Percentiles rank a stretch among this genome's conserved stretches.
These are phyloP conservation scores for Desmophyllum pertusum DNA, from an alignment of 92 coral and sea anemone genomes.

Conservation along the genomic window DNA sequence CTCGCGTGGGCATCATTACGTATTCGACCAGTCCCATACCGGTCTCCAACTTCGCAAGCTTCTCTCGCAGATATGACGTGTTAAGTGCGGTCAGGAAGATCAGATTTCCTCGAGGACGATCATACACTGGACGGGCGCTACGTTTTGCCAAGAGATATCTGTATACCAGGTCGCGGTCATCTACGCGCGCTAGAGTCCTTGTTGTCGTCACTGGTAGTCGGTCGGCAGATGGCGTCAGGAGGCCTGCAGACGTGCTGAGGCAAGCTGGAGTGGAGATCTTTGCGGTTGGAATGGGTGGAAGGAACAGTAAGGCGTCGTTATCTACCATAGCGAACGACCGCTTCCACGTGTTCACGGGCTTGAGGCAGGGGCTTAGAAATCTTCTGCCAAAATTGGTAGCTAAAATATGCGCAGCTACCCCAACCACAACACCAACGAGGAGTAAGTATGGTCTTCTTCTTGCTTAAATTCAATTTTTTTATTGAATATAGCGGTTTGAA, in stretches of 20 bases:
- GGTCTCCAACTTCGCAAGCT: slow-evolving; percentile 45
- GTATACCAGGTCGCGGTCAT: slow-evolving; percentile 44
- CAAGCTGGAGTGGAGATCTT: slow-evolving; percentile 72
- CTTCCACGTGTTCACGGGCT: slow-evolving; percentile 57
- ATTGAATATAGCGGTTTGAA: not conserved
- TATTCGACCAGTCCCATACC: slow-evolving; percentile 51
- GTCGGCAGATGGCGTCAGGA: slow-evolving; percentile 66
- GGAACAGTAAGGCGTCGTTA: slow-evolving; percentile 45
- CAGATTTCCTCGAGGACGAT: slow-evolving; percentile 53
- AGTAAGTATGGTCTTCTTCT: not conserved
- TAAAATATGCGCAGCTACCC: slow-evolving; percentile 50
- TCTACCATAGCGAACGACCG: slow-evolving; percentile 64
- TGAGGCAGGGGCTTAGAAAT: slow-evolving; percentile 15
- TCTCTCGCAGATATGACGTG: slow-evolving; percentile 36
- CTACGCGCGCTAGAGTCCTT: slow-evolving; percentile 59
- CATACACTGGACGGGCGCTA: slow-evolving; percentile 68
- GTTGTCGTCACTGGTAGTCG: slow-evolving; percentile 72
- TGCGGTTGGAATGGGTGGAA: slow-evolving; percentile 64
- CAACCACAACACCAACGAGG: slow-evolving; percentile 45
- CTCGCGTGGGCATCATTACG: slow-evolving; percentile 67
- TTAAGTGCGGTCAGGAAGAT: slow-evolving; percentile 45
- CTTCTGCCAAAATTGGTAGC: slow-evolving; percentile 37
- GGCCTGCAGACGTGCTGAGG: slow-evolving; percentile 68
- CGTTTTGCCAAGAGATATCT: slow-evolving; percentile 41
- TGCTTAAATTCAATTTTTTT: not conserved